These are phyloP conservation scores for Penaeus chinensis DNA, from an alignment of 1,140 invertebrate genomes.

Conservation along the genomic window DNA sequence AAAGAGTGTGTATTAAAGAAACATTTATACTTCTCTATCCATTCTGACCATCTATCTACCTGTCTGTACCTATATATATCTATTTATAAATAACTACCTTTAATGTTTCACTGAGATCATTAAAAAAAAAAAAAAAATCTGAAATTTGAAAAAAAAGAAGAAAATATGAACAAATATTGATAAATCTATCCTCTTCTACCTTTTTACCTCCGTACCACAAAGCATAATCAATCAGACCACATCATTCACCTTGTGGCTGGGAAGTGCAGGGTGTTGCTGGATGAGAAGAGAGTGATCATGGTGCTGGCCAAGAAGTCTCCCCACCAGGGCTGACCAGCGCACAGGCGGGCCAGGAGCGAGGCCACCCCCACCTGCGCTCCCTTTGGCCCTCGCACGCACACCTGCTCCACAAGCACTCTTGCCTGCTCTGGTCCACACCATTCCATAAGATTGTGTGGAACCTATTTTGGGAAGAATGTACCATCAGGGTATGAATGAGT, in stretches of 20 bases:
- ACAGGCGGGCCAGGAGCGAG: constrained; percentile 82
- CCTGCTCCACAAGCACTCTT: constrained; percentile 77
- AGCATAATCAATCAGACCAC: not conserved
- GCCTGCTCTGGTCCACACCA: constrained; percentile 68
- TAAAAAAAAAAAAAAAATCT: too few species aligned
- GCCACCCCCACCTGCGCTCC: constrained; percentile 79
- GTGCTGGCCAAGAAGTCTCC: constrained; percentile 86
- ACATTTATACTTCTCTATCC: too few species aligned
- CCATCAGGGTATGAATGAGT: not conserved
- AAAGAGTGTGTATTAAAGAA: too few species aligned
- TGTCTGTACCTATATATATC: too few species aligned
- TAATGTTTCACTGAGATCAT: too few species aligned
- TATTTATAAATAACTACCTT: too few species aligned
- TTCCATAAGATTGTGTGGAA: constrained; percentile 73
- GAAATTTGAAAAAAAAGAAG: too few species aligned
- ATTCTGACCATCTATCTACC: too few species aligned
- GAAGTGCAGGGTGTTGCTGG: constrained; percentile 81
- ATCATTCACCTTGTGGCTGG: constrained; percentile 82
- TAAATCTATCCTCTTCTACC: too few species aligned
- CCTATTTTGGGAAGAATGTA: constrained; percentile 71
- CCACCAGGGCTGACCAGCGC: constrained; percentile 86
- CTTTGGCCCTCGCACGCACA: constrained; percentile 75
- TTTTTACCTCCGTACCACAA: too few species aligned
- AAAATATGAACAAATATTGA: too few species aligned
- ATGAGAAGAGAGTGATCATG: constrained; percentile 81